These are phyloP conservation scores for Amblyjoppa proteus DNA, from an alignment of 2,888 invertebrate species.

Conservation along the genomic window DNA sequence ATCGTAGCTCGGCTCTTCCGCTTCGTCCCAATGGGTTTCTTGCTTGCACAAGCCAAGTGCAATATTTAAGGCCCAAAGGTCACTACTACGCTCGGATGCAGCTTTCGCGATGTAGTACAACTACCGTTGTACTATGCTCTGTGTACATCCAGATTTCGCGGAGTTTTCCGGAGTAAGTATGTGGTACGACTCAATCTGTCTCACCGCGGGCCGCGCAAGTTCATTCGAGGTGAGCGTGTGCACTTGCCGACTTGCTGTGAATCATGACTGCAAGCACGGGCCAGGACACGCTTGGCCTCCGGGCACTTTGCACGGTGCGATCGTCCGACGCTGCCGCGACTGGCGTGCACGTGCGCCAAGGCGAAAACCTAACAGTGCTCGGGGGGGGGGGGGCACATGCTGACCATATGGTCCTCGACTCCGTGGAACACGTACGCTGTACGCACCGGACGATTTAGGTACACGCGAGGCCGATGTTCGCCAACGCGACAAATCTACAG, in stretches of 20 bases:
- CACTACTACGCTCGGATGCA: constrained; percentile 65
- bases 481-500: neutral
- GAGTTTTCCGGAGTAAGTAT: constrained; percentile 3
- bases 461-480: constrained; percentile 34
- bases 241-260: constrained; percentile 1
- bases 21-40: constrained; percentile 52
- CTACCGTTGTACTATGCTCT: constrained; percentile 35
- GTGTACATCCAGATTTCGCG: constrained; percentile 17
- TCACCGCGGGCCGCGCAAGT: constrained; percentile 13
- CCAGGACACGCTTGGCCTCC: neutral
- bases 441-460: constrained; percentile 3
- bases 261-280: neutral
- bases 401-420: constrained; percentile 41
- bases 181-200: neutral
- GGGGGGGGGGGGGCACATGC: constrained; percentile 29
- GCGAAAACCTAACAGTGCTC: constrained; percentile 52
- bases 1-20: constrained; percentile 17
- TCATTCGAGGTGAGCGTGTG: constrained; percentile 10
- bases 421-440: neutral
- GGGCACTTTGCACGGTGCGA: constrained; percentile 27
- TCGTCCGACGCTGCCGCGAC: constrained; percentile 17
- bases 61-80: constrained; percentile 72
- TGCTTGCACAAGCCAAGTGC: constrained; percentile 69
- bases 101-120: constrained; percentile 46
- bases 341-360: constrained; percentile 39